Base-by-base conservation (phyloP, 2,113 vertebrate species). In the Dasyurus viverrinus region DNA sequence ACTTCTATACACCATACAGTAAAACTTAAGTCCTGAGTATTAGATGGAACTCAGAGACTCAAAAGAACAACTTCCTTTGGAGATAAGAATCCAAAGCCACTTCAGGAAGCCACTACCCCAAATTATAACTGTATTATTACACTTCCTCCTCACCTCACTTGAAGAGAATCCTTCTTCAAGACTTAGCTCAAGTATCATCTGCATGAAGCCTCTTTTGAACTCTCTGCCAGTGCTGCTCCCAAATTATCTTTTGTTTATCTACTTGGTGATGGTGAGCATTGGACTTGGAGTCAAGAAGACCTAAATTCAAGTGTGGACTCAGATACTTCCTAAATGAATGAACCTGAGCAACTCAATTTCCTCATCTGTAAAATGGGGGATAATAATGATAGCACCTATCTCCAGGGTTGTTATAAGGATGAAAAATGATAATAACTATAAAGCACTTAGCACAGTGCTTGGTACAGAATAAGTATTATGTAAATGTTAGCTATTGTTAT, bases 31-130 rank as follows among this genome's bases (percentile, higher is more conserved):
- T 19, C 36, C 3, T 23, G 7, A 42, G 19, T 16, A 95, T 55
- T 8, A 95, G 92, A 96, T 6, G 89, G 42, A 95, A 24, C 42
- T 36, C 42, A 95, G 0, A 95, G 47, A 23, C 91, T 8, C 54
- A 36, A 94, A 47, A 89, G 42, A 53, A 53, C 93, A 48, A 60
- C 36, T 90, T 95, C 95, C 42, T 84, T 84, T 84, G 16, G n/a
- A 84, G 68, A 84, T 84, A 84, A 84, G 68, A 94, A 27, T 94
- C 16, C 42, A 90, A 90, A 96, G 54, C 52, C 95, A 68, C 92
- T 8, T 50, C 46, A 52, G 89, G 26, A 48, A 90, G 89, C 89
- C 46, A 42, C 47, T 47, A 47, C 48, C 46, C 89, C 27, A 52
- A 50, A 27, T 47, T 90, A 30, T 52, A 48, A 52, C 8, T 3